Evolutionary conservation across 2,797 vertebrate genomes (phyloP).

Genomic region (Sebastes miniatus): DNA sequence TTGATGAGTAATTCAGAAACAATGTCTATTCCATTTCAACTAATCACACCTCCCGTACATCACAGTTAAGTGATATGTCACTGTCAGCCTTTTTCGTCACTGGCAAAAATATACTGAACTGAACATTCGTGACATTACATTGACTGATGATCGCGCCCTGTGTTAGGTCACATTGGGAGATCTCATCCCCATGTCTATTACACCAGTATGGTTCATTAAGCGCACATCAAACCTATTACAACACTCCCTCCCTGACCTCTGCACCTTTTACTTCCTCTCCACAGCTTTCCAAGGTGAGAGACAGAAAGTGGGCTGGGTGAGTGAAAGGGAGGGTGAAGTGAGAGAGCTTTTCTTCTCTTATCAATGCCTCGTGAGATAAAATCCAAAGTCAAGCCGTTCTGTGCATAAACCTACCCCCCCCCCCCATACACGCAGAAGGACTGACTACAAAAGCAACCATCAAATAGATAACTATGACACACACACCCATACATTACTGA

Average conservation of each 20-base stretch:
- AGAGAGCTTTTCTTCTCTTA: slow-evolving; percentile 60
- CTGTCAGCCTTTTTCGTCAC: not conserved
- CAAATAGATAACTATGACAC: slow-evolving; percentile 5
- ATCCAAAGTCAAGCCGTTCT: slow-evolving; percentile 47
- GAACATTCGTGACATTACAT: not conserved
- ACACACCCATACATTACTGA: slow-evolving; percentile 15
- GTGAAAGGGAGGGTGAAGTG: slow-evolving; percentile 21
- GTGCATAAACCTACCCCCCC: not conserved
- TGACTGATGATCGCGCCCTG: not conserved
- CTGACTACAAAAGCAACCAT: slow-evolving; percentile 15
- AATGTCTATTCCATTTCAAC: not conserved
- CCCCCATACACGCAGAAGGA: too few species aligned
- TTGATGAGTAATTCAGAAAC: slow-evolving; percentile 26
- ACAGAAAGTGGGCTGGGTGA: slow-evolving; percentile 30
- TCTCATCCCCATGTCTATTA: slow-evolving; percentile 22
- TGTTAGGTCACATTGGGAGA: slow-evolving; percentile 1
- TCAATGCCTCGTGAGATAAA: slow-evolving; percentile 56
- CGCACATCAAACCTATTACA: slow-evolving; percentile 32
- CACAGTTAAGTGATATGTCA: not conserved
- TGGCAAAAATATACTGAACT: not conserved
- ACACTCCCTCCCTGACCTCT: slow-evolving; percentile 40
- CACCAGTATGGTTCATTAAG: slow-evolving; percentile 38
- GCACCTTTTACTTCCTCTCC: slow-evolving; percentile 35
- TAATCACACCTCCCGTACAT: not conserved
- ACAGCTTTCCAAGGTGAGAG: slow-evolving; percentile 50